Percentiles rank a stretch among this genome's conserved stretches.
Evolutionary conservation across 2,888 invertebrate species (phyloP).

Genomic region (Drosophila nr. fundita): DNA sequence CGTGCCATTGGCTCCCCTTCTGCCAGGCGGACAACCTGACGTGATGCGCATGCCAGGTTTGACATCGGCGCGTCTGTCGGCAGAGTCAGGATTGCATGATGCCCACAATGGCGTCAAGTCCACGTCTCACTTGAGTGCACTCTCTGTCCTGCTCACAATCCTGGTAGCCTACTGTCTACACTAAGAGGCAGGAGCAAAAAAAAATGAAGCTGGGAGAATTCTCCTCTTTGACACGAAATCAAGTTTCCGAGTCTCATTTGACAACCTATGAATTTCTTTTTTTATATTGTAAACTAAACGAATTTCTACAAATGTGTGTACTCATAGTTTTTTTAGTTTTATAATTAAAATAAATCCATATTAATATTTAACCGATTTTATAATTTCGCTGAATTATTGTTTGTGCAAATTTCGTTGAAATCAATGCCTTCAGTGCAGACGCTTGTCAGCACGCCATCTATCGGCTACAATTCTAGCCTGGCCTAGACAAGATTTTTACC

Average conservation of each 20-base stretch:
- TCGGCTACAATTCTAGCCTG: neutral
- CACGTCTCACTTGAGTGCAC: slow-evolving; percentile 42
- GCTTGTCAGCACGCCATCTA: neutral
- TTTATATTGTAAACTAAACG: slow-evolving; percentile 56
- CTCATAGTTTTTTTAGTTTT: slow-evolving; percentile 60
- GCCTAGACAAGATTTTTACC: neutral
- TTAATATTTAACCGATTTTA: neutral
- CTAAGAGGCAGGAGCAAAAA: slow-evolving; percentile 15
- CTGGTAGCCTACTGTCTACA: slow-evolving; percentile 72
- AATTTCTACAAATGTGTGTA: slow-evolving; percentile 55
- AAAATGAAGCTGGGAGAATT: too few relatives aligned
- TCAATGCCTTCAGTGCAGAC: too few relatives aligned
- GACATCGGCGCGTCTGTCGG: slow-evolving; percentile 64
- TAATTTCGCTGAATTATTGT: neutral
- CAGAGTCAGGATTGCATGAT: slow-evolving; percentile 61
- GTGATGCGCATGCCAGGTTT: slow-evolving; percentile 79
- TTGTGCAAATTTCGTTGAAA: neutral
- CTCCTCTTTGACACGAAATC: slow-evolving; percentile 29
- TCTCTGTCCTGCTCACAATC: slow-evolving; percentile 62
- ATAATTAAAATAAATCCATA: slow-evolving; percentile 34
- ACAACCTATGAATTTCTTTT: slow-evolving; percentile 5
- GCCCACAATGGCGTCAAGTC: slow-evolving; percentile 42
- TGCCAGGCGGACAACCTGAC: slow-evolving; percentile 64
- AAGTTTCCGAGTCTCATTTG: slow-evolving; percentile 2
- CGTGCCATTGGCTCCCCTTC: slow-evolving; percentile 67